Evolutionary conservation across 2,113 vertebrate species (phyloP).

Genomic region (Mastomys natalensis): DNA sequence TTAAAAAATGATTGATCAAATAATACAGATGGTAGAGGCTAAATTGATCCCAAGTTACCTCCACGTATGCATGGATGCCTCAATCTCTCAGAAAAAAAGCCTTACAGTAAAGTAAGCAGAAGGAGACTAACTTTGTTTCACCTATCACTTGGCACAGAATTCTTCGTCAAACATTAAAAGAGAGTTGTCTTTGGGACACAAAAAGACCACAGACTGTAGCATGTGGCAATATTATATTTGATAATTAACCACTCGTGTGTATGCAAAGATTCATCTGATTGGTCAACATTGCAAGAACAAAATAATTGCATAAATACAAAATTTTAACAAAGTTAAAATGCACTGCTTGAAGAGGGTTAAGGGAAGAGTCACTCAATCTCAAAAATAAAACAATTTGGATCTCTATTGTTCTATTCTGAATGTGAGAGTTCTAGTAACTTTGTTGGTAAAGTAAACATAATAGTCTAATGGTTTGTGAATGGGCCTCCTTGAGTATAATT

Average conservation of each 20-base stretch:
- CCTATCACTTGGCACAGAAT: conserved; percentile 14
- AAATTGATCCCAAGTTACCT: neutral
- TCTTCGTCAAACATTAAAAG: neutral
- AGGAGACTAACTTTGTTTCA: neutral
- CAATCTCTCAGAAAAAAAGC: neutral
- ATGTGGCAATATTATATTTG: neutral
- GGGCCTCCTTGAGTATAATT: neutral
- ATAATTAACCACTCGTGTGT: neutral
- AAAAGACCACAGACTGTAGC: neutral
- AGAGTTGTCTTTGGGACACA: neutral
- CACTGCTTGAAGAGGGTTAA: neutral
- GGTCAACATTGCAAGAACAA: neutral
- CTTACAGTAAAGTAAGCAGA: neutral
- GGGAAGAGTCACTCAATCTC: neutral
- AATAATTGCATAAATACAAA: neutral
- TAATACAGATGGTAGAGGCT: neutral
- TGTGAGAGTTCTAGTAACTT: neutral
- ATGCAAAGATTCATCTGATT: neutral
- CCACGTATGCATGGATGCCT: neutral
- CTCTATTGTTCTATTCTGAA: neutral
- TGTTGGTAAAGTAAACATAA: neutral
- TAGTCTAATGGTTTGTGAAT: neutral
- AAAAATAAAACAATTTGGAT: neutral
- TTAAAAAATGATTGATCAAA: neutral
- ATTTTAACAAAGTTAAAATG: neutral